Evolutionary conservation across 1,140 invertebrate species (phyloP).

Genomic region (Portunus trituberculatus): DNA sequence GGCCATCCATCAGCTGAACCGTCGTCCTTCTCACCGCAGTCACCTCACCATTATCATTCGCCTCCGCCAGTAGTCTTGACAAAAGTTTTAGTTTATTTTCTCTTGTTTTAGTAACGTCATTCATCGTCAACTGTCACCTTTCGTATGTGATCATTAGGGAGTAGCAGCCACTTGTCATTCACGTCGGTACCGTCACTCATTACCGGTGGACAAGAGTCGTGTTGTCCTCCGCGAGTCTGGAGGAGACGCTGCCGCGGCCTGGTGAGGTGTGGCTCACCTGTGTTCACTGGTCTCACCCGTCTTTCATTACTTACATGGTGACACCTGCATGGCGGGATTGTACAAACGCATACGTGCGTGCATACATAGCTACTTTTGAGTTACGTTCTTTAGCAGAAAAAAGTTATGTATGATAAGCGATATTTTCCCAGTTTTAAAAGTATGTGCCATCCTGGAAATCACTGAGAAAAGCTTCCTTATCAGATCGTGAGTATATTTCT

Average conservation of each 20-base stretch:
- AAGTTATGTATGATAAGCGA: neutral
- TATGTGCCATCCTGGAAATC: too few relatives aligned
- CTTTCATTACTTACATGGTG: neutral
- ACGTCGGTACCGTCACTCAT: conserved; percentile 5
- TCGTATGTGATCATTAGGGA: neutral
- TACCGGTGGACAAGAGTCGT: neutral
- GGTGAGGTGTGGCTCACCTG: neutral
- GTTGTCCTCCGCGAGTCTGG: neutral
- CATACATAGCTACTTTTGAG: neutral
- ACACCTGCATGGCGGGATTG: neutral
- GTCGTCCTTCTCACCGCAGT: conserved; percentile 1
- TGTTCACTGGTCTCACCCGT: neutral
- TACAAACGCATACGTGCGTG: neutral
- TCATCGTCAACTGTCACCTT: conserved; percentile 12
- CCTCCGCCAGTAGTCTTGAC: conserved; percentile 12
- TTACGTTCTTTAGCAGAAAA: neutral
- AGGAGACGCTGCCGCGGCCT: neutral
- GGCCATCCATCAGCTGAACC: conserved; percentile 42
- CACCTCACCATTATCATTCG: neutral
- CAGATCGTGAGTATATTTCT: too few relatives aligned
- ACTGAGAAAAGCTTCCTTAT: too few relatives aligned
- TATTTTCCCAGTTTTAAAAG: neutral
- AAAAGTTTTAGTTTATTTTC: neutral
- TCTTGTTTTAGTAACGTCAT: neutral
- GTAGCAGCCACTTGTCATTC: neutral